Conservation (phyloP, 2,797 vertebrate genomes). For the Glossophaga mutica region DNA sequence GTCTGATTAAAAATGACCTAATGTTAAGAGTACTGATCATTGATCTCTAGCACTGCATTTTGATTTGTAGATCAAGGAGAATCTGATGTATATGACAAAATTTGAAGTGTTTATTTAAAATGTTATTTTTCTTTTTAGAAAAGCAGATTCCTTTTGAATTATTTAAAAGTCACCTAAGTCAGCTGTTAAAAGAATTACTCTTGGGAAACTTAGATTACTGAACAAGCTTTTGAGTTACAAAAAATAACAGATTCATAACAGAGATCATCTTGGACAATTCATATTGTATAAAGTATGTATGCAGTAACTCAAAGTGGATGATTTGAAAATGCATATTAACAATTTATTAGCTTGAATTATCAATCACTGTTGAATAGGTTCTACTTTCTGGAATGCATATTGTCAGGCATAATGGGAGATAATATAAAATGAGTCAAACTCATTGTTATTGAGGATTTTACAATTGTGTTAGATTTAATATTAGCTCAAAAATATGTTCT, state of each 20-base stretch:
- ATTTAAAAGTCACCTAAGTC: not conserved
- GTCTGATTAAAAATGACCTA: not conserved
- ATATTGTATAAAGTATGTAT: not conserved
- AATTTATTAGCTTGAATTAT: not conserved
- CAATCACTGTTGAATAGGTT: not conserved
- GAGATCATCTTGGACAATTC: not conserved
- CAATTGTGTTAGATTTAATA: conserved; percentile 5
- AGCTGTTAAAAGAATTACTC: not conserved
- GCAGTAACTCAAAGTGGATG: not conserved
- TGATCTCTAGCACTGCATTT: not conserved
- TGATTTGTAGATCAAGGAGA: not conserved
- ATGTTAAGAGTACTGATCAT: not conserved
- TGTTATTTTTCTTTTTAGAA: not conserved
- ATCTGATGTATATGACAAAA: not conserved
- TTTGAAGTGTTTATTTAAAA: not conserved
- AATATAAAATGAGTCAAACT: not conserved
- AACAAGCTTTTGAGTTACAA: not conserved
- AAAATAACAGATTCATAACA: not conserved
- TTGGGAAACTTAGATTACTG: not conserved
- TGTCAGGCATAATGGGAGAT: not conserved
- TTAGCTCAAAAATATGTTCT: not conserved
- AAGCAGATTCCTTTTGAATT: not conserved
- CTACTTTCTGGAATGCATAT: not conserved
- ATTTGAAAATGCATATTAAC: not conserved
- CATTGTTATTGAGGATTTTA: not conserved